Conservation (phyloP, 1,140 invertebrate genomes). For the Cyrtorhinus lividipennis region DNA sequence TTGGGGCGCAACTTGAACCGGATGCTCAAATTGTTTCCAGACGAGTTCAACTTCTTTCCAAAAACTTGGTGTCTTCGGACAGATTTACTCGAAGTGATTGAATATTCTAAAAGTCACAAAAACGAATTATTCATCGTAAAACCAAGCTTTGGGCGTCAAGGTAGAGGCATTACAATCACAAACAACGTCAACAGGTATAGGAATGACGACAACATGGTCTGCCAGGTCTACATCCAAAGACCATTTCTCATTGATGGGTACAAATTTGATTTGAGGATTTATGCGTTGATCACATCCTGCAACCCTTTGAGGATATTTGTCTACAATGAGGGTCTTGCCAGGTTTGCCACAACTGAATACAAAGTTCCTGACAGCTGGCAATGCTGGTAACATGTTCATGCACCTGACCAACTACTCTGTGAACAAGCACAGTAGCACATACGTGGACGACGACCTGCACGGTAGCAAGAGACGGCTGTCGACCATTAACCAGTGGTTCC, state of each 20-base stretch:
- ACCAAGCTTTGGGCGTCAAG: constrained; percentile 74
- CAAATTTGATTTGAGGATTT: constrained; percentile 94
- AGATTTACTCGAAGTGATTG: constrained; percentile 48
- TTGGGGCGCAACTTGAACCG: constrained; percentile 70
- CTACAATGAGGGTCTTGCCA: constrained; percentile 87
- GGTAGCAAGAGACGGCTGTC: constrained; percentile 55
- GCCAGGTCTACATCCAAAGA: constrained; percentile 54
- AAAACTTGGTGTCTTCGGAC: constrained; percentile 86
- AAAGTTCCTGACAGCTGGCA: constrained; percentile 59
- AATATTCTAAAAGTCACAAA: constrained; percentile 46
- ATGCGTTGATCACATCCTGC: constrained; percentile 84
- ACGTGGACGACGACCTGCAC: constrained; percentile 54
- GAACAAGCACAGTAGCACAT: constrained; percentile 78
- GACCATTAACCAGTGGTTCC: constrained; percentile 13
- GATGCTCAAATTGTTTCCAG: constrained; percentile 70
- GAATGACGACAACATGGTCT: constrained; percentile 68
- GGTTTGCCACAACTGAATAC: constrained; percentile 78
- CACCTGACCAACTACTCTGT: constrained; percentile 95
- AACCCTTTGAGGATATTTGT: constrained; percentile 86
- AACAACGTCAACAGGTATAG: constrained; percentile 52
- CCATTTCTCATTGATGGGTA: constrained; percentile 86
- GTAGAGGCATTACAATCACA: constrained; percentile 70
- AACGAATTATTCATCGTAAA: constrained; percentile 76
- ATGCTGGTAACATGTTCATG: constrained; percentile 79
- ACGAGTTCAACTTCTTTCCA: constrained; percentile 81